A percentile compares a stretch with the other conserved stretches of the same genome.
Conservation (phyloP, 1,140 invertebrate species). For the Pantala flavescens region DNA sequence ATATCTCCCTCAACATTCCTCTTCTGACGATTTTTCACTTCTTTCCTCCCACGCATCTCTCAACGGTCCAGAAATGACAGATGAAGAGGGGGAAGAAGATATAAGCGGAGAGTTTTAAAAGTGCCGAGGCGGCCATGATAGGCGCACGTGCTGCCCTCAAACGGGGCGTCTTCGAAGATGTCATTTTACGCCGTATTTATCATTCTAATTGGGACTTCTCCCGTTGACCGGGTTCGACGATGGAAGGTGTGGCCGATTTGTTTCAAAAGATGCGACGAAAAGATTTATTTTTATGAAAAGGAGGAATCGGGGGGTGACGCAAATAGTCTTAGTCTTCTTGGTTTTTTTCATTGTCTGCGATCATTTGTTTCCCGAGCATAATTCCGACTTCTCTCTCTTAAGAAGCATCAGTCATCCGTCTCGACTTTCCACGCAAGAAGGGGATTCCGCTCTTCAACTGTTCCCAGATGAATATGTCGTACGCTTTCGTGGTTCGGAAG, state of each 20-base stretch:
- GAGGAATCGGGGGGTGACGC: not conserved
- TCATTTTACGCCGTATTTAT: conserved; percentile 4
- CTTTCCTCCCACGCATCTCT: not conserved
- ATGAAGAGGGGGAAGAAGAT: not conserved
- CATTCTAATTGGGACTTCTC: not conserved
- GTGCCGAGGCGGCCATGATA: not conserved
- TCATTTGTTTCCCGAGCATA: not conserved
- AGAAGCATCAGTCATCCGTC: too few species aligned
- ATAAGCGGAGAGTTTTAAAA: not conserved
- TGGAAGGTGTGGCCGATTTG: not conserved
- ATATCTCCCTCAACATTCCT: not conserved
- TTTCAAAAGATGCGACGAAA: not conserved
- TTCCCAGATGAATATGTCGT: too few species aligned
- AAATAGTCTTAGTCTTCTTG: not conserved
- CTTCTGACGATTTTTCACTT: not conserved
- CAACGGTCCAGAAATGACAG: conserved; percentile 8
- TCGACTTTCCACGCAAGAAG: too few species aligned
- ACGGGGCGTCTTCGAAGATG: not conserved
- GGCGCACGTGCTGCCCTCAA: not conserved
- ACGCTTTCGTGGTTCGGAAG: too few species aligned
- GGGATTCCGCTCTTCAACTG: too few species aligned
- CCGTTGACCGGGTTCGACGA: not conserved
- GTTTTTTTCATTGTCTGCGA: not conserved
- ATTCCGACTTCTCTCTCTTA: not conserved
- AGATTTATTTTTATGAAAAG: conserved; percentile 1